phyloP scores from a whole-genome alignment of 2,888 invertebrate species.

The Drosophila nigricruria region DNA sequence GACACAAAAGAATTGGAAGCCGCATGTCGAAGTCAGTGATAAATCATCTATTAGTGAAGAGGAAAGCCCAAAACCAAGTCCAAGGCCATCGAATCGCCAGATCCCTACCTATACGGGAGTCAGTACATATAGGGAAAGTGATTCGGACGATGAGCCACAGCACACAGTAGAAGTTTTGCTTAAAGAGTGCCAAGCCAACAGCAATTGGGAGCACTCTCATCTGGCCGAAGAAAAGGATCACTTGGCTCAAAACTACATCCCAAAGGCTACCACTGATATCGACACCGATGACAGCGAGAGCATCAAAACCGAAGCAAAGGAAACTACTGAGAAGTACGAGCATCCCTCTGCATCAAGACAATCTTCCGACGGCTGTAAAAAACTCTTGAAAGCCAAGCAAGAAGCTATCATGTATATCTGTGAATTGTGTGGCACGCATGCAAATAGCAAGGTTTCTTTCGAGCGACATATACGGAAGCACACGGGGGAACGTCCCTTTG shows the following conservation, averaged over 20 bases:
- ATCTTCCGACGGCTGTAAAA: not conserved
- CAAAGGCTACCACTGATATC: slow-evolving; percentile 10
- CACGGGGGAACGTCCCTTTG: slow-evolving; percentile 76
- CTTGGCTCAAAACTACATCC: slow-evolving; percentile 22
- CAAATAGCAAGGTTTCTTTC: slow-evolving; percentile 47
- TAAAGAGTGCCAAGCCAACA: slow-evolving; percentile 23
- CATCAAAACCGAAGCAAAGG: not conserved
- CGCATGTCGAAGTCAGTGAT: not conserved
- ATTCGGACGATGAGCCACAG: slow-evolving; percentile 34
- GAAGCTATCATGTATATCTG: slow-evolving; percentile 50
- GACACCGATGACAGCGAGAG: slow-evolving; percentile 26
- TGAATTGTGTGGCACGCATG: slow-evolving; percentile 56
- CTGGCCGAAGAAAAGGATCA: slow-evolving; percentile 40
- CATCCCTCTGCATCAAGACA: not conserved
- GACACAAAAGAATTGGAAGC: slow-evolving; percentile 55
- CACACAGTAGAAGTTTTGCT: slow-evolving; percentile 50
- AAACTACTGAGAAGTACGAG: not conserved
- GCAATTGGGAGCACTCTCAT: not conserved
- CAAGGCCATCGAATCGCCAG: not conserved
- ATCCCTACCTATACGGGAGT: not conserved
- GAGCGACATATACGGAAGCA: slow-evolving; percentile 76
- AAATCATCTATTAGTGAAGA: slow-evolving; percentile 34
- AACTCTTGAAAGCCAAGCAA: slow-evolving; percentile 17
- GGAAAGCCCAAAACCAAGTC: slow-evolving; percentile 13
- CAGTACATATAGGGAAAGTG: slow-evolving; percentile 22